Base-by-base conservation (phyloP, 1,140 invertebrate genomes). In the Pogonognathellus flavescens region DNA sequence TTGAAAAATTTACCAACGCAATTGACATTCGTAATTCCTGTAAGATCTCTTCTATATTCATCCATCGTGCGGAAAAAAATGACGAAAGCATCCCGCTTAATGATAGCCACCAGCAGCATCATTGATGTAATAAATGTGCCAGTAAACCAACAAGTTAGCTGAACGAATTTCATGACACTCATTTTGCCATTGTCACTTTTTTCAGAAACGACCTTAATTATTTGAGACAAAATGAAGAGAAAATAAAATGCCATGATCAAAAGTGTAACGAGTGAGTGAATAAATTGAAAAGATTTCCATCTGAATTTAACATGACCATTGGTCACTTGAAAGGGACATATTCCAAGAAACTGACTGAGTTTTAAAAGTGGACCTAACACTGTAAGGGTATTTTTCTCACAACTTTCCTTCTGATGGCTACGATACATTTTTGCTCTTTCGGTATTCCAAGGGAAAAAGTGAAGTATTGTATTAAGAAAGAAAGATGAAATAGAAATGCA, bases 301-400 rank as follows among this genome's bases (percentile, higher is more conserved):
- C 81, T 59, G 49, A 87, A 85, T n/a, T 66, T 62, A 0, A 87
- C 18, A 14, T 41, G 80, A n/a, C 57, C 80, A 0, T 72, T 22
- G n/a, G 10, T n/a, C 7, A 87, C 50, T 22, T 80, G 55, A 60
- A 85, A 84, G 13, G 86, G 86, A 80, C 81, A 86, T 14, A 85
- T 66, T 10, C 87, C 87, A 49, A 87, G 13, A 53, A 87, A 59
- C 49, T 87, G 80, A 82, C 80, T 84, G 6, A 87, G 16, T 25
- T 59, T 59, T 53, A 87, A 25, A 1, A 88, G 18, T 13, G 86
- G 87, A 0, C 59, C 18, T 53, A 87, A 52, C 1, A 84, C 41
- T 18, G 70, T 8, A 8, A 41, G 49, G n/a, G 70, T 50, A 14
- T 13, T 76, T 0, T 41, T 41, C 31, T 41, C 31, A 6, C 31